Evolutionary conservation across 2,888 invertebrate genomes (phyloP).

Genomic region (Ophioninae sp.): DNA sequence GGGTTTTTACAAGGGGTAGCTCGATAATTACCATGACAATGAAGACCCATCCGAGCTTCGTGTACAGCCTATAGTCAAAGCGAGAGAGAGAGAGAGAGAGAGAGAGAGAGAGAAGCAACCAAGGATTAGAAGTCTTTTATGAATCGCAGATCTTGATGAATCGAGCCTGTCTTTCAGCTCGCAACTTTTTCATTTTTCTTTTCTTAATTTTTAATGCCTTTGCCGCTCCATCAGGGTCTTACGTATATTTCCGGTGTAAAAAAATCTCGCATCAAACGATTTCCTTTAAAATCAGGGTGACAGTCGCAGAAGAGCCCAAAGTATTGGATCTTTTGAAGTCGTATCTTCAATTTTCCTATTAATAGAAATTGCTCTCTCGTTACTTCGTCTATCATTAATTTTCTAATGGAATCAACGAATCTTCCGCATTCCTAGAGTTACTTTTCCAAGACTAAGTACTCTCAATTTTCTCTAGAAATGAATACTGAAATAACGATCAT

Average conservation of each 20-base stretch:
- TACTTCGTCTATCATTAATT: neutral
- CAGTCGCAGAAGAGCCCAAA: neutral
- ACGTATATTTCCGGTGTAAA: slow-evolving; percentile 34
- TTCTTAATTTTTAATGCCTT: slow-evolving; percentile 15
- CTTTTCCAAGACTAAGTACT: neutral
- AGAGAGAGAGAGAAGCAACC: slow-evolving; percentile 56
- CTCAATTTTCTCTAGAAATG: neutral
- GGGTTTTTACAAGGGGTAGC: slow-evolving; percentile 44
- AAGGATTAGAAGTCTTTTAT: slow-evolving; percentile 76
- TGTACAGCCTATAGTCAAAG: slow-evolving; percentile 64
- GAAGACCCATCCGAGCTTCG: slow-evolving; percentile 62
- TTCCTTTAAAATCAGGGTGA: slow-evolving; percentile 18
- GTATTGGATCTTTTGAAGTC: neutral
- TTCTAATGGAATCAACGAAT: neutral
- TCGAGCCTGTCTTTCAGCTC: slow-evolving; percentile 64
- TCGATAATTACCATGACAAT: slow-evolving; percentile 76
- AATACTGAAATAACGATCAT: neutral
- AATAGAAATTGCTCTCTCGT: neutral
- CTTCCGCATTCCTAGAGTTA: neutral
- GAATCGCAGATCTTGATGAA: slow-evolving; percentile 76
- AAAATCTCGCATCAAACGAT: slow-evolving; percentile 27
- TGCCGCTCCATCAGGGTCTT: slow-evolving; percentile 27
- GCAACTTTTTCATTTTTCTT: slow-evolving; percentile 27
- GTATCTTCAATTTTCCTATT: neutral
- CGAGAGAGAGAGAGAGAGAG: slow-evolving; percentile 46